phyloP scores from a whole-genome alignment of 1,140 invertebrate genomes.

The Brachionus koreanus region DNA sequence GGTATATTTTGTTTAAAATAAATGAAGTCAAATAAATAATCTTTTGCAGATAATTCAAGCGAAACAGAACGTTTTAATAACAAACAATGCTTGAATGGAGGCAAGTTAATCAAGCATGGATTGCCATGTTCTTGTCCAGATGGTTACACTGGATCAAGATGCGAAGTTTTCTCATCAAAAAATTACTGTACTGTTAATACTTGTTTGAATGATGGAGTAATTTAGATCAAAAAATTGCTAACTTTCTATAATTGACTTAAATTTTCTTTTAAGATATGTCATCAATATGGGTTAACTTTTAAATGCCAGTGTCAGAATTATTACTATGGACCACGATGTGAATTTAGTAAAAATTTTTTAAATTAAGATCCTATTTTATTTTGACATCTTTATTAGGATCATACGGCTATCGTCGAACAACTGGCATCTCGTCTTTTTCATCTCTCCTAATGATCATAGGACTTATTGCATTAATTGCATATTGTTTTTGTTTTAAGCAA shows the following conservation, averaged over 20 bases:
- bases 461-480: neutral
- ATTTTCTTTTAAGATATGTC: neutral
- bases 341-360: neutral
- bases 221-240: neutral
- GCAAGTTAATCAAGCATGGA: neutral
- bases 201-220: slow-evolving; percentile 3
- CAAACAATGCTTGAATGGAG: neutral
- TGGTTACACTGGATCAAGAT: slow-evolving; percentile 83
- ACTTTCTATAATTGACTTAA: neutral
- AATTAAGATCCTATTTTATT: neutral
- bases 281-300: neutral
- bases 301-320: neutral
- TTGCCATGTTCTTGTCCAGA: slow-evolving; percentile 68
- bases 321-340: neutral
- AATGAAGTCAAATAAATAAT: too few species aligned
- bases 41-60: neutral
- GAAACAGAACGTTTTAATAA: neutral
- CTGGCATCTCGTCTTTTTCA: slow-evolving; percentile 1
- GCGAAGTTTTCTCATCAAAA: slow-evolving; percentile 66
- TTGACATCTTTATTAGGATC: neutral
- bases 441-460: slow-evolving; percentile 1
- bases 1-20: neutral
- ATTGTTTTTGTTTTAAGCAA: neutral
- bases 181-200: neutral
- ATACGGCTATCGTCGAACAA: neutral